Percentiles rank a stretch among this genome's conserved stretches.
Conservation (phyloP, 2,888 invertebrate genomes). For the Clistopyga incitator region DNA sequence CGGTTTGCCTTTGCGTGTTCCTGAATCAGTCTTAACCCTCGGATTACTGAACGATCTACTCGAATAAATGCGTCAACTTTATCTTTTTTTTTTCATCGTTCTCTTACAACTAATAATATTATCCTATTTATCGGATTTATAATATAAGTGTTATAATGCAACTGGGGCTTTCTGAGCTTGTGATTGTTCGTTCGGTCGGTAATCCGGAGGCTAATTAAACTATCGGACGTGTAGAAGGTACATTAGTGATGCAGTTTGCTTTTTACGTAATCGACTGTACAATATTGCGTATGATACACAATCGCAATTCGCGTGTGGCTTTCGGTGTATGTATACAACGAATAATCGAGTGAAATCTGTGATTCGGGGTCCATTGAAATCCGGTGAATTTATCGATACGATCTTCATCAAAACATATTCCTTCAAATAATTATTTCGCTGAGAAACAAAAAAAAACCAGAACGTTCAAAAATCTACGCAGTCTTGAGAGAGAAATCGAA, state of each 20-base stretch:
- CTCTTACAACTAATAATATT: slow-evolving; percentile 30
- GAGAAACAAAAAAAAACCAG: neutral
- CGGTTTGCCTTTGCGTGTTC: slow-evolving; percentile 76
- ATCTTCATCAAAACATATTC: slow-evolving; percentile 3
- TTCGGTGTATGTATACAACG: slow-evolving; percentile 47
- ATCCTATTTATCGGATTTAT: slow-evolving; percentile 17
- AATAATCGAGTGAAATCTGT: slow-evolving; percentile 60
- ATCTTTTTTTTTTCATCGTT: slow-evolving; percentile 15
- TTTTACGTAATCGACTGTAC: slow-evolving; percentile 58
- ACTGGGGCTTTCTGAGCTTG: slow-evolving; percentile 34
- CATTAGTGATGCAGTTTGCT: slow-evolving; percentile 70
- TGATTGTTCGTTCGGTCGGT: slow-evolving; percentile 66
- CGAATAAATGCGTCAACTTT: slow-evolving; percentile 54
- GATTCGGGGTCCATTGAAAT: slow-evolving; percentile 36
- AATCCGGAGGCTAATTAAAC: slow-evolving; percentile 78
- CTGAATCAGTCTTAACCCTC: slow-evolving; percentile 81
- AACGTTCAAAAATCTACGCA: slow-evolving; percentile 16
- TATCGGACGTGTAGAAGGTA: slow-evolving; percentile 71
- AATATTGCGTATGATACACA: slow-evolving; percentile 48
- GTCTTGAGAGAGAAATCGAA: neutral
- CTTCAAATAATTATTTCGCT: neutral
- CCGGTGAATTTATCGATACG: neutral
- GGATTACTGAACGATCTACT: slow-evolving; percentile 71
- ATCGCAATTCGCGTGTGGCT: slow-evolving; percentile 48
- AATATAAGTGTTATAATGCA: slow-evolving; percentile 29